Evolutionary conservation across 2,113 vertebrate genomes (phyloP).

Genomic region (Nycticorax nycticorax): DNA sequence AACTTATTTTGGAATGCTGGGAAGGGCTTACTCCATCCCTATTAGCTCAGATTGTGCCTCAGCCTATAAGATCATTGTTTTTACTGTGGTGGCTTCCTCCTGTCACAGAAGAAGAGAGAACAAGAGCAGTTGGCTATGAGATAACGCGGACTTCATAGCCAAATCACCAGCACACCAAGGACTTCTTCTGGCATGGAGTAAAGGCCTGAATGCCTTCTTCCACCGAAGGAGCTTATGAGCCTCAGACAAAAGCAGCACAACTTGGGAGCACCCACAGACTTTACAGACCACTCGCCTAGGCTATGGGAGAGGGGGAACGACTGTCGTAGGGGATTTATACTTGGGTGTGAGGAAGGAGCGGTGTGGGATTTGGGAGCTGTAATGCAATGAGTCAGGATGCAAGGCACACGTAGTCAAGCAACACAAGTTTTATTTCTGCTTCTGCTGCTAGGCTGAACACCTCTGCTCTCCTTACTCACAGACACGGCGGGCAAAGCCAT

Average conservation of each 20-base stretch:
- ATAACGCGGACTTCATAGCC: background rate
- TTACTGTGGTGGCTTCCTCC: background rate
- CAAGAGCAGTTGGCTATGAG: background rate
- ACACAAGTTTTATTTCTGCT: background rate
- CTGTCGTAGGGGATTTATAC: rapidly evolving
- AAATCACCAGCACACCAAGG: background rate
- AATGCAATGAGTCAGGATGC: background rate
- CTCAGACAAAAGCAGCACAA: background rate
- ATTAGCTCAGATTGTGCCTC: background rate
- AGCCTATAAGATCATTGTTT: background rate
- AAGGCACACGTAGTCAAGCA: background rate
- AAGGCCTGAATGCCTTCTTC: background rate
- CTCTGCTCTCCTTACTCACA: background rate
- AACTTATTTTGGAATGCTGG: background rate
- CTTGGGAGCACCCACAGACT: rapidly evolving
- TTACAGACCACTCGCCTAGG: no score
- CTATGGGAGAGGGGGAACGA: rapidly evolving
- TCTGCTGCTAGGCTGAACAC: background rate
- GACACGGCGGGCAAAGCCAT: rapidly evolving
- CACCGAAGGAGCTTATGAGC: background rate
- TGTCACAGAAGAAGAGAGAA: background rate
- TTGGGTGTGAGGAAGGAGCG: background rate
- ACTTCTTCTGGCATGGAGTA: background rate
- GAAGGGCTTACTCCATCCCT: background rate
- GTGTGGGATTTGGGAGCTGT: background rate